Evolutionary conservation across 2,888 invertebrate genomes (phyloP).

Genomic region (Dilophus febrilis): DNA sequence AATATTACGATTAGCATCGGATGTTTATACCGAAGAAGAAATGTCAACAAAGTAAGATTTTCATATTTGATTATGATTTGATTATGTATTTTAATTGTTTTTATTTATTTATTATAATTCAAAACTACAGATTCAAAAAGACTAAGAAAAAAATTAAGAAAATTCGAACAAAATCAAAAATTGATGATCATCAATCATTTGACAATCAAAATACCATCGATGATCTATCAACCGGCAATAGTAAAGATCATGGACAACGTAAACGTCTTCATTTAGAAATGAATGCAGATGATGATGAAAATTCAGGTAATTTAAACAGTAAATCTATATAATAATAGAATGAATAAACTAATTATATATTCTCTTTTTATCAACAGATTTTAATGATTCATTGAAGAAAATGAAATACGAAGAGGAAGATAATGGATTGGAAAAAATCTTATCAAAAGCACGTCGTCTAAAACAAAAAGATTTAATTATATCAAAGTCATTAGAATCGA

Average conservation of each 20-base stretch:
- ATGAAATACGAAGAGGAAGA: slow-evolving; percentile 52
- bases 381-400: too few relatives aligned
- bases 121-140: slow-evolving; percentile 72
- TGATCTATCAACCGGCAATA: slow-evolving; percentile 15
- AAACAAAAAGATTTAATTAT: slow-evolving; percentile 35
- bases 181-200: slow-evolving; percentile 48
- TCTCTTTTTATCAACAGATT: too few relatives aligned
- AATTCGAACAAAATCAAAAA: slow-evolving; percentile 48
- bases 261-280: slow-evolving; percentile 32
- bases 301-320: too few relatives aligned
- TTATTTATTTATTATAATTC: too few relatives aligned
- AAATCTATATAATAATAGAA: too few relatives aligned
- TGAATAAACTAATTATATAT: slow-evolving; percentile 36
- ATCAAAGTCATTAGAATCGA: slow-evolving; percentile 18
- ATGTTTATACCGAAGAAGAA: slow-evolving; percentile 77
- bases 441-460: slow-evolving; percentile 53
- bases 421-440: slow-evolving; percentile 51
- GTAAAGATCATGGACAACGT: slow-evolving; percentile 17
- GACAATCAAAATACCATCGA: slow-evolving; percentile 19
- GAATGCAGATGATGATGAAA: slow-evolving; percentile 35
- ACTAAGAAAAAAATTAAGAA: slow-evolving; percentile 62
- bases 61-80: not conserved
- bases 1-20: slow-evolving; percentile 56
- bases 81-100: too few relatives aligned
- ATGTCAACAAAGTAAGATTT: slow-evolving; percentile 50